These are phyloP conservation scores for Drosophila macrothrix DNA, from an alignment of 2,888 invertebrate genomes.

Conservation along the genomic window DNA sequence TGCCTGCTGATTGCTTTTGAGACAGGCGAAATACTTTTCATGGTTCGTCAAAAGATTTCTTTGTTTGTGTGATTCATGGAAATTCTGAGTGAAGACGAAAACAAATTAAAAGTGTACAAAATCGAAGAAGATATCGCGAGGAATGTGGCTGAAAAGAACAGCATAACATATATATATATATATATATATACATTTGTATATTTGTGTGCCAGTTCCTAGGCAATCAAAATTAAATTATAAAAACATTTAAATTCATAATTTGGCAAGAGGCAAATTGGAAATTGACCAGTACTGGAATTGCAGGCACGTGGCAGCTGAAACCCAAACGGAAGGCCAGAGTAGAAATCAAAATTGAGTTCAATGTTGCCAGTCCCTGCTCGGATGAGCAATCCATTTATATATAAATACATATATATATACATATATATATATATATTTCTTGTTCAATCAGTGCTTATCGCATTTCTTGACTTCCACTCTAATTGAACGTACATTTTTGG, in stretches of 20 bases:
- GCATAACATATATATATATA: slow-evolving; percentile 22
- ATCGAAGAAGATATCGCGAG: slow-evolving; percentile 34
- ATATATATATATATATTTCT: no score
- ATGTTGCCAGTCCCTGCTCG: not conserved
- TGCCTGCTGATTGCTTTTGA: slow-evolving; percentile 36
- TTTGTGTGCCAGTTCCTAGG: slow-evolving; percentile 7
- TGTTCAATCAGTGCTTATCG: slow-evolving; percentile 14
- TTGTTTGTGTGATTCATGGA: slow-evolving; percentile 60
- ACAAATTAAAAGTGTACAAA: slow-evolving; percentile 48
- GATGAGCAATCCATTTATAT: not conserved
- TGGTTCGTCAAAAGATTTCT: slow-evolving; percentile 44
- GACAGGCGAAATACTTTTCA: slow-evolving; percentile 32
- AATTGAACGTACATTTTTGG: slow-evolving; percentile 9
- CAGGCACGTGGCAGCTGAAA: slow-evolving; percentile 32
- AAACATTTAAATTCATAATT: slow-evolving; percentile 60
- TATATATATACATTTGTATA: not conserved
- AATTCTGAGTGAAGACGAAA: slow-evolving; percentile 41
- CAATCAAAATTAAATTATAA: slow-evolving; percentile 69
- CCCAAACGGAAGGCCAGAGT: slow-evolving; percentile 10
- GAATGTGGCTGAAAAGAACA: slow-evolving; percentile 57
- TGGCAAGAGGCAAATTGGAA: slow-evolving; percentile 32
- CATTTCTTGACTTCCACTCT: slow-evolving; percentile 11
- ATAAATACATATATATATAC: not conserved
- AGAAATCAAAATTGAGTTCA: slow-evolving; percentile 7
- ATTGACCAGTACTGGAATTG: slow-evolving; percentile 37